Evolutionary conservation across 2,797 vertebrate species (phyloP).

Genomic region (Microchirus variegatus): DNA sequence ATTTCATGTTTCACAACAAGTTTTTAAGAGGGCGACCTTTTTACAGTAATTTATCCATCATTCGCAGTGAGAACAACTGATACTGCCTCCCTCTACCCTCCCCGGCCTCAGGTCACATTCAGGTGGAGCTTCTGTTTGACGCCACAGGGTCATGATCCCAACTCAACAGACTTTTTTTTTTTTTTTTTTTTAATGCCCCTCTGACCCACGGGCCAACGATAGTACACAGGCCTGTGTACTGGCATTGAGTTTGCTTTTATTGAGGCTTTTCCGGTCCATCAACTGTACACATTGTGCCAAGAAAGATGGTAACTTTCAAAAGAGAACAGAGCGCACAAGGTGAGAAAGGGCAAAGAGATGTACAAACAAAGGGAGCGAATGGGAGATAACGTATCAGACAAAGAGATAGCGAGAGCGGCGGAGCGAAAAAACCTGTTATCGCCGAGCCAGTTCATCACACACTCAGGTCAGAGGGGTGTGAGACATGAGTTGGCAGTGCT

Average conservation of each 20-base stretch:
- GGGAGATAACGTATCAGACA: constrained; percentile 68
- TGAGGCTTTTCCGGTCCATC: constrained; percentile 61
- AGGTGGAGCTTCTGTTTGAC: constrained; percentile 75
- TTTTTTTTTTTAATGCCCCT: constrained; percentile 34
- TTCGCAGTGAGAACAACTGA: constrained; percentile 37
- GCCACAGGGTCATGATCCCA: constrained; percentile 52
- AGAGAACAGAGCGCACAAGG: constrained; percentile 53
- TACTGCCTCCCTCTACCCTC: constrained; percentile 30
- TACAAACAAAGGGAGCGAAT: constrained; percentile 67
- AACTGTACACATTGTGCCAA: constrained; percentile 51
- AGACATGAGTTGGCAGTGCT: constrained; percentile 67
- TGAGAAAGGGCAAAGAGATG: constrained; percentile 72
- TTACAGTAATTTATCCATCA: constrained; percentile 37
- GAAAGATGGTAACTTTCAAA: constrained; percentile 68
- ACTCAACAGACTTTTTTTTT: constrained; percentile 38
- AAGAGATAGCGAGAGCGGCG: constrained; percentile 54
- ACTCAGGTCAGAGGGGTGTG: constrained; percentile 69
- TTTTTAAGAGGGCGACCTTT: constrained; percentile 15
- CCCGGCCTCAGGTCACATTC: constrained; percentile 51
- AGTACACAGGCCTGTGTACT: constrained; percentile 41
- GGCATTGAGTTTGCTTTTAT: constrained; percentile 43
- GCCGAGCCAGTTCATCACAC: constrained; percentile 53
- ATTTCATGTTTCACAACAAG: neutral
- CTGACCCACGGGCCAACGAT: constrained; percentile 64
- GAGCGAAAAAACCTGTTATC: constrained; percentile 61